Conservation (phyloP, 2,888 invertebrate genomes). For the Loripinus fragilis region DNA sequence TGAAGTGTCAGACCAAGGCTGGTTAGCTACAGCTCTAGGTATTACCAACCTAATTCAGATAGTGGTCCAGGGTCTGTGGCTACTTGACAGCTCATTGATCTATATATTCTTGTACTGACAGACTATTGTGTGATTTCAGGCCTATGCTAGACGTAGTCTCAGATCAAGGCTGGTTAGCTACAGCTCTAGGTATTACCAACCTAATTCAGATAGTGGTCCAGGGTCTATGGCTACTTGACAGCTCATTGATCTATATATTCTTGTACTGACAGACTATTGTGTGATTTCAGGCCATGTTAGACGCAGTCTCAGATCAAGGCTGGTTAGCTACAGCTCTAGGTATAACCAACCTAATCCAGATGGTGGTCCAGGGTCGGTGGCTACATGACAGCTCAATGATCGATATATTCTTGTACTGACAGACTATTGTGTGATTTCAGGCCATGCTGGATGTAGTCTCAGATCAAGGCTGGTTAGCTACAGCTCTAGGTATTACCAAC, state of each 20-base stretch:
- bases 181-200: conserved; percentile 89
- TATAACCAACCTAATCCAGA: conserved; percentile 87
- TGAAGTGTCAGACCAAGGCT: conserved; percentile 93
- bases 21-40: too few relatives aligned
- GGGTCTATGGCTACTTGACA: conserved; percentile 87
- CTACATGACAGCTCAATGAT: conserved; percentile 85
- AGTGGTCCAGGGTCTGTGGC: too few relatives aligned
- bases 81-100: too few relatives aligned
- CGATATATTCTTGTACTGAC: too few relatives aligned
- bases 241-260: too few relatives aligned
- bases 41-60: too few relatives aligned
- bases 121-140: too few relatives aligned
- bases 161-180: conserved; percentile 94
- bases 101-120: too few relatives aligned
- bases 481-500: conserved; percentile 89
- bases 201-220: conserved; percentile 83
- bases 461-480: conserved; percentile 94
- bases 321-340: conserved; percentile 84
- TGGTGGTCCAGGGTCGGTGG: conserved; percentile 85
- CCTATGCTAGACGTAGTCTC: conserved; percentile 98
- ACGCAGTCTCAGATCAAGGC: conserved; percentile 94
- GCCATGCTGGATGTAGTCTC: conserved; percentile 98
- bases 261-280: too few relatives aligned
- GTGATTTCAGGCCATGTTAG: conserved; percentile 97
- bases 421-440: too few relatives aligned